Evolutionary conservation across 2,888 invertebrate species (phyloP).

Genomic region (Diploptera punctata): DNA sequence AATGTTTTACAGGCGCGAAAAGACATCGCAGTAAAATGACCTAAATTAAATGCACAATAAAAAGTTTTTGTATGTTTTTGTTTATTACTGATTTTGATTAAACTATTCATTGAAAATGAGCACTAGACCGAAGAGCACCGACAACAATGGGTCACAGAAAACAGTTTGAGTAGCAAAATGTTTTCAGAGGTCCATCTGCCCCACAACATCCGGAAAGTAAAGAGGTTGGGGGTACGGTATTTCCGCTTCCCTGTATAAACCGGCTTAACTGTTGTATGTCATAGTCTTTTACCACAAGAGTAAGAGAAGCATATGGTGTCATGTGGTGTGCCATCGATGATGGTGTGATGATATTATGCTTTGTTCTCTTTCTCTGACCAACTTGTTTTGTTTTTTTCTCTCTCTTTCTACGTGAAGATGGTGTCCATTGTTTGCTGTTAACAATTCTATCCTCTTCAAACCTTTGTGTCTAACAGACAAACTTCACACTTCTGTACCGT

Average conservation of each 20-base stretch:
- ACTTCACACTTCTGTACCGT: neutral
- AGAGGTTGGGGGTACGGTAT: neutral
- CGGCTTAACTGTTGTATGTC: neutral
- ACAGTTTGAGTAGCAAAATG: neutral
- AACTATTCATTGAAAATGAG: neutral
- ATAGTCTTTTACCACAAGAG: neutral
- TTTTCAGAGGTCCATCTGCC: constrained; percentile 16
- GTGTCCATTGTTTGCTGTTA: neutral
- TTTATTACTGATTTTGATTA: too few species aligned
- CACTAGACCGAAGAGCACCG: constrained; percentile 11
- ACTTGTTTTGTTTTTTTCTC: neutral
- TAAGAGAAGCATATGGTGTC: too few species aligned
- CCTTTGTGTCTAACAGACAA: too few species aligned
- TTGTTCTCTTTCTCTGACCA: neutral
- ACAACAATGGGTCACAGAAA: neutral
- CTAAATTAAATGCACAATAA: too few species aligned
- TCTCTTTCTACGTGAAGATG: neutral
- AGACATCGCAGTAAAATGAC: too few species aligned
- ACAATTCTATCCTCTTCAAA: neutral
- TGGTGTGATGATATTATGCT: neutral
- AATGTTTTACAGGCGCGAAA: too few species aligned
- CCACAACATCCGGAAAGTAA: constrained; percentile 10
- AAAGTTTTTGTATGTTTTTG: too few species aligned
- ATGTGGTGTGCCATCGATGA: constrained; percentile 15
- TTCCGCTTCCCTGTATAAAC: constrained; percentile 16